These are phyloP conservation scores for Augiades crinisus DNA, from an alignment of 2,888 invertebrate species.

Conservation along the genomic window DNA sequence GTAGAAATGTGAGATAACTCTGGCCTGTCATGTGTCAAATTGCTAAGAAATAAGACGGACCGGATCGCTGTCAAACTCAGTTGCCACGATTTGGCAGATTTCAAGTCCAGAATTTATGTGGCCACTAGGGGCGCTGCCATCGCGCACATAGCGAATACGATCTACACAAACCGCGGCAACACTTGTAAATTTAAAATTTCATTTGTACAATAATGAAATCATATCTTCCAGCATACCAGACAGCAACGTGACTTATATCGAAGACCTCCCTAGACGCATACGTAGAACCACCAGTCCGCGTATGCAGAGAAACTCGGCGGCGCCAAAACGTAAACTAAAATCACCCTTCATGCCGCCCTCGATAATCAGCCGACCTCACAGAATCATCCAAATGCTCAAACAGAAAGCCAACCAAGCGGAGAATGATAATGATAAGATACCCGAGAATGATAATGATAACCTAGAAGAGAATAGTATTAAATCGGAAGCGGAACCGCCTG, in stretches of 20 bases:
- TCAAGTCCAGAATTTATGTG: no score
- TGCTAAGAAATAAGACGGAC: no score
- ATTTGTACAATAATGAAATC: no score
- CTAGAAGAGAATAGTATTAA: slow-evolving; percentile 35
- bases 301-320: slow-evolving; percentile 48
- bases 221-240: slow-evolving; percentile 54
- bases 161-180: no score
- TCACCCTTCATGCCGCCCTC: slow-evolving; percentile 43
- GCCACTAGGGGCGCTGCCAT: no score
- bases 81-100: no score
- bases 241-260: slow-evolving; percentile 53
- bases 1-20: no score
- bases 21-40: no score
- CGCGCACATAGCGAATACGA: no score
- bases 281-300: slow-evolving; percentile 52
- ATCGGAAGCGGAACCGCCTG: slow-evolving; percentile 59
- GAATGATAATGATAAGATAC: slow-evolving; percentile 4
- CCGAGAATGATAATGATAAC: slow-evolving; percentile 33
- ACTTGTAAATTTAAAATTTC: no score
- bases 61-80: no score
- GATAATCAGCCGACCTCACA: slow-evolving; percentile 50
- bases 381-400: slow-evolving; percentile 63
- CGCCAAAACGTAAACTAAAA: slow-evolving; percentile 60
- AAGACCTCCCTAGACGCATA: slow-evolving; percentile 55
- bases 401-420: slow-evolving; percentile 49